Conservation (phyloP, 1,140 invertebrate species). For the Hormaphis cornu region DNA sequence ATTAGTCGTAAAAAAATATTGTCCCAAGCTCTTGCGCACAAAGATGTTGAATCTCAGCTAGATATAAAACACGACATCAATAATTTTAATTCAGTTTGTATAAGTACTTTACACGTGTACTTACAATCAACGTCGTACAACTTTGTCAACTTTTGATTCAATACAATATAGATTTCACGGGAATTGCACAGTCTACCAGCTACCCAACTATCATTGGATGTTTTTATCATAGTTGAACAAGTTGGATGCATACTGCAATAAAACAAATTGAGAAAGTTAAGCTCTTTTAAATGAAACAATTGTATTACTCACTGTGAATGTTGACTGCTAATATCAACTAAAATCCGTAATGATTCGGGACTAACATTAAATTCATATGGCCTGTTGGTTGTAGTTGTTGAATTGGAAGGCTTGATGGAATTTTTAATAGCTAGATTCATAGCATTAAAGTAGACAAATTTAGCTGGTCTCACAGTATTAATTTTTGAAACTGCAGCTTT, state of each 20-base stretch:
- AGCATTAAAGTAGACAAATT: constrained; percentile 24
- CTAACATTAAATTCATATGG: constrained; percentile 13
- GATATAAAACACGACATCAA: background rate
- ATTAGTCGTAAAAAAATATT: constrained; percentile 27
- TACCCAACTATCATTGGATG: constrained; percentile 19
- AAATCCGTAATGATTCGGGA: constrained; percentile 10
- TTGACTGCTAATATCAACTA: constrained; percentile 21
- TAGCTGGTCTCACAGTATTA: constrained; percentile 12
- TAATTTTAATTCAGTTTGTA: too few relatives aligned
- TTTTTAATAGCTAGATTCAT: constrained; percentile 30
- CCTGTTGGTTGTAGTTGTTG: background rate
- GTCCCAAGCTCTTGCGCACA: constrained; percentile 21
- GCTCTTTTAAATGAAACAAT: background rate
- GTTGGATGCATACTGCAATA: constrained; percentile 10
- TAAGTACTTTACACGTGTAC: background rate
- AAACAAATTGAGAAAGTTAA: background rate
- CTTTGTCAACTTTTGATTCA: constrained; percentile 24
- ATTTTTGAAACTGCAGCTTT: background rate
- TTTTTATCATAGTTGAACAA: constrained; percentile 25
- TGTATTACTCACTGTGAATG: constrained; percentile 1
- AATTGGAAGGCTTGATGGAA: constrained; percentile 4
- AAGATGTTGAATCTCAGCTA: constrained; percentile 15
- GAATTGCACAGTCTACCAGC: constrained; percentile 18
- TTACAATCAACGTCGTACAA: constrained; percentile 15
- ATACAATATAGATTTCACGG: constrained; percentile 20